Evolutionary conservation across 1,140 invertebrate species (phyloP).

Genomic region (Cyclargus thomasi): DNA sequence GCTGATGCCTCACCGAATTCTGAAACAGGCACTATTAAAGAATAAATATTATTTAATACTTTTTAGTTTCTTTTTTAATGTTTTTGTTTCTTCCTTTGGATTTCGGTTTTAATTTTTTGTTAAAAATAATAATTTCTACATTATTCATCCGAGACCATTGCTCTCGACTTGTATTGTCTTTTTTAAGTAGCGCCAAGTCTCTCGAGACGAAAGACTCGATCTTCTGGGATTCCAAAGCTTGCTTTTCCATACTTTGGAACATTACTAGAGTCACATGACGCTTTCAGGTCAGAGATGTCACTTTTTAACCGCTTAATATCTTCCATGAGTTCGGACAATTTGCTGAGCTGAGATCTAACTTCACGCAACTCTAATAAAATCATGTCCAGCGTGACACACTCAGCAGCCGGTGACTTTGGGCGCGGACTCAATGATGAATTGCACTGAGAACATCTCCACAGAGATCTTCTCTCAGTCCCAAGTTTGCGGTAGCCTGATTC

Average conservation of each 20-base stretch:
- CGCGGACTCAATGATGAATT: not conserved
- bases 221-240: not conserved
- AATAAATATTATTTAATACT: too few species aligned
- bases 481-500: slow-evolving; percentile 26
- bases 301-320: not conserved
- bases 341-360: not conserved
- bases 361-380: slow-evolving; percentile 3
- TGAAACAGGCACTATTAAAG: too few species aligned
- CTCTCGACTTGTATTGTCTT: not conserved
- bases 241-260: not conserved
- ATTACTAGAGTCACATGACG: not conserved
- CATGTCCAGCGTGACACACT: slow-evolving; percentile 15
- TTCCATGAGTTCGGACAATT: not conserved
- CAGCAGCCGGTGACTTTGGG: not conserved
- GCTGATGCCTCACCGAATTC: too few species aligned
- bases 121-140: slow-evolving; percentile 15
- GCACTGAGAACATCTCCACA: slow-evolving; percentile 28
- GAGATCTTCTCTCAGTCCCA: slow-evolving; percentile 21
- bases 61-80: too few species aligned
- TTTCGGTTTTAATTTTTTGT: too few species aligned
- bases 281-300: not conserved
- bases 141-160: slow-evolving; percentile 21
- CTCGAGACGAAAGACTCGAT: not conserved
- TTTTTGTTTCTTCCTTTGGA: too few species aligned
- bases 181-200: not conserved